Evolutionary conservation across 2,888 invertebrate species (phyloP), one percentile per base, ranked within the genome.

Genomic region (Mimas tiliae): DNA sequence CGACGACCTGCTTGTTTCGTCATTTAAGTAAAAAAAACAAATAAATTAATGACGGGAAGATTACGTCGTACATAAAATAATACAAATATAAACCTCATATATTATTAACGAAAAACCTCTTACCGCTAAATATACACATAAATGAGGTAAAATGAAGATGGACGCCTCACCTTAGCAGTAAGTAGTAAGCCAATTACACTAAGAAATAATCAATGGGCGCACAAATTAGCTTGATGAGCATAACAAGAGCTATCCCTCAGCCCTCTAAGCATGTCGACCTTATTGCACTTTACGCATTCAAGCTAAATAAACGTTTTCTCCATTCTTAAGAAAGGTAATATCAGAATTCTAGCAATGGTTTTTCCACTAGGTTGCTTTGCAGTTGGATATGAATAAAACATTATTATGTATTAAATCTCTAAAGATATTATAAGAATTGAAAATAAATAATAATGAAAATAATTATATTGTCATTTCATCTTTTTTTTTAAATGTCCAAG

Each of bases 131-230:
- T 27, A 52, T 6, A n/a, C 33, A 53, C 14, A 33, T 42, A 38
- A 55, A 38, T 9, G n/a, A 19, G 38, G 16, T 2, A 16, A 55
- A 58, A 58, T 58, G 38, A 42, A 42, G 58, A 58, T 19, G 19
- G 42, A 58, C 42, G 58, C 11, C 19, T 58, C 58, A 38, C 58
- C 42, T 58, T 42, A 42, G 53, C 34, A 33, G 34, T 55, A 55
- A 55, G 34, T 11, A 55, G 19, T 58, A 58, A 38, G 38, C 16
- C 42, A 58, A 42, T 58, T 58, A 58, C 42, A 58, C 38, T 58
- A 58, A 42, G 19, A 58, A 42, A 42, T 58, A 58, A 38, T 38
- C 58, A 42, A 58, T 42, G 58, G 58, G 19, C 38, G 9, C 53
- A n/a, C 38, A 58, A 58, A 58, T 58, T 42, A 58, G 38, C 12